These are phyloP conservation scores for Mongoloraphidia duomilia DNA, from an alignment of 2,888 invertebrate species.

Conservation along the genomic window DNA sequence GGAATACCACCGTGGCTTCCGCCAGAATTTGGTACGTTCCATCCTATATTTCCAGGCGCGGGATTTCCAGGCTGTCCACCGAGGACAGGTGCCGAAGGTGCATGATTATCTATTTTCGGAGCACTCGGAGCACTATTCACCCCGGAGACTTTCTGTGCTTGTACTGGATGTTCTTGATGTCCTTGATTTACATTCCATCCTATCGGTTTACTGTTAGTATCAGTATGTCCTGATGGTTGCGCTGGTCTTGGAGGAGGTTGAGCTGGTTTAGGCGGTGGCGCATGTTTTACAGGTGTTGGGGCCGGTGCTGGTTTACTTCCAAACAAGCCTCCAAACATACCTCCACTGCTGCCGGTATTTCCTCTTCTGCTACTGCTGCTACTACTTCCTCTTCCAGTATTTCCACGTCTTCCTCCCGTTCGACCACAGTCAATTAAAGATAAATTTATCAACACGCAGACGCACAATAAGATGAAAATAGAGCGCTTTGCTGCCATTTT, in stretches of 20 bases:
- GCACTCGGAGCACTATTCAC: too few relatives aligned
- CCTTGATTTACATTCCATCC: background rate
- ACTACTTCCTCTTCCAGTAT: background rate
- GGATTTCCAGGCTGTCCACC: background rate
- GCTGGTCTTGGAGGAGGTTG: background rate
- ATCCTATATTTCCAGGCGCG: background rate
- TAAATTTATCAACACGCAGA: background rate
- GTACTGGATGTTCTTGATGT: background rate
- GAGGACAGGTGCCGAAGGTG: too few relatives aligned
- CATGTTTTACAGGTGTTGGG: background rate
- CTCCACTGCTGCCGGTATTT: conserved; percentile 9
- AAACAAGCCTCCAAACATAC: conserved; percentile 1
- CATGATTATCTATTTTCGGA: too few relatives aligned
- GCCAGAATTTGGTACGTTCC: background rate
- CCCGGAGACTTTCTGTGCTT: background rate
- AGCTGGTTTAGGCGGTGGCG: background rate
- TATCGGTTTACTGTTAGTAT: conserved; percentile 1
- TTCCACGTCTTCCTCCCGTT: background rate
- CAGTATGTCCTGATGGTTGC: too few relatives aligned
- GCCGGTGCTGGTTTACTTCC: background rate
- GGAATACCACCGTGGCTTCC: background rate
- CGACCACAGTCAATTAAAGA: background rate
- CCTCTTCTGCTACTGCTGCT: conserved; percentile 12
- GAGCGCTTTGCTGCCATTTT: too few relatives aligned
- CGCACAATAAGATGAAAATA: too few relatives aligned